A percentile compares a stretch with the other conserved stretches of the same genome.
phyloP scores from a whole-genome alignment of 1,140 invertebrate genomes.

The Argopecten irradians region DNA sequence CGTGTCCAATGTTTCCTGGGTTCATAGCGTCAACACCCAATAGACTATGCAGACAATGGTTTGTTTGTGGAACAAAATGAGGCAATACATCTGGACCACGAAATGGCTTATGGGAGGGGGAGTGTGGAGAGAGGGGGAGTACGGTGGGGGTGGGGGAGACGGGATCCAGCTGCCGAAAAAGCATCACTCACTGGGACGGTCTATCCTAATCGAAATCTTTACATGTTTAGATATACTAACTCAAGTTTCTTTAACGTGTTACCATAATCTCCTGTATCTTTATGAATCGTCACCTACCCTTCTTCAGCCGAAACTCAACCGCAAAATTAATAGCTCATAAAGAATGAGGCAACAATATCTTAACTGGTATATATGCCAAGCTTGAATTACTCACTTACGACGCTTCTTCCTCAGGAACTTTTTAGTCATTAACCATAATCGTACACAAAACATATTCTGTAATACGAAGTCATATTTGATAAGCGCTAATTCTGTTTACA shows the following conservation, averaged over 20 bases:
- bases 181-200: background rate
- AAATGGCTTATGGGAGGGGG: background rate
- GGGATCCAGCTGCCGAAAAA: background rate
- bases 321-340: too few relatives aligned
- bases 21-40: background rate
- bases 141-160: background rate
- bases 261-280: background rate
- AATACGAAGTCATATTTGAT: too few relatives aligned
- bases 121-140: too few relatives aligned
- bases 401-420: too few relatives aligned
- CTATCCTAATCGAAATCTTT: background rate
- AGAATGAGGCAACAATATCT: too few relatives aligned
- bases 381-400: too few relatives aligned
- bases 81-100: background rate
- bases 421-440: too few relatives aligned
- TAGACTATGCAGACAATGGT: slow-evolving; percentile 4
- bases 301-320: too few relatives aligned
- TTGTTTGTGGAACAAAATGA: background rate
- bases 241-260: background rate
- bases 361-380: too few relatives aligned
- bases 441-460: too few relatives aligned
- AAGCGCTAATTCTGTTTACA: too few relatives aligned
- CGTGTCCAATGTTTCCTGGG: background rate
- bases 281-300: too few relatives aligned
- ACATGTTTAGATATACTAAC: background rate